Evolutionary conservation across 92 coral and sea anemone species (phyloP), one percentile per base, ranked within the genome.

Genomic region (Porites lobata): DNA sequence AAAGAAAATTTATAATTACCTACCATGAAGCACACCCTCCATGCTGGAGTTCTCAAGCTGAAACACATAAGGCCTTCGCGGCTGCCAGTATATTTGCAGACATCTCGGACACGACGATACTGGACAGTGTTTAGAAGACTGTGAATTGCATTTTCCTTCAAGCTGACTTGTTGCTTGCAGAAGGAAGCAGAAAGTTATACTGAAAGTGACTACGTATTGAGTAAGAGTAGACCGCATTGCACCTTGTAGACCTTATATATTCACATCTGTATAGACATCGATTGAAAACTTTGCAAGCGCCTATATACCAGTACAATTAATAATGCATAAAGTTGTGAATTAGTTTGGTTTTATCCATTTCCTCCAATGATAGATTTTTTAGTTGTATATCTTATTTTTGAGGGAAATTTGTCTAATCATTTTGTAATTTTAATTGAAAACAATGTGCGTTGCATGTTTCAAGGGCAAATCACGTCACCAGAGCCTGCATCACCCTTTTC

Each of bases 1-100:
- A 62, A 11, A 17, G 66, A 62, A 62, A 62, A 8, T 1, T 62
- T 7, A 62, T 15, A 10, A 11, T 8, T 19, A 24, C 72, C 13
- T 14, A 67, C 72, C 72, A 8, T 21, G 47, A 20, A 67, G 72
- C 50, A 67, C 24, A 1, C 72, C 72, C 29, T 12, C 29, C 12
- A 67, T 67, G 38, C 72, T 67, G 47, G 72, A 67, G 50, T 67
- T 67, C 15, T 9, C 72, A 67, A 22, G 72, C 50, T 22, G 72
- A 15, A 9, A 67, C 29, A 67, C 72, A 24, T 67, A 67, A 24
- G 72, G 72, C 50, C 13, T 67, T 24, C 47, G 24, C 0, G 72
- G 72, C 5, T 67, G 47, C 72, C 72, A 67, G 9, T 5, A 67
- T 21, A 67, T 12, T 24, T 12, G 72, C 50, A 67, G 47, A 67